Percentiles rank a stretch among this genome's conserved stretches.
Evolutionary conservation across 2,797 vertebrate species (phyloP).

Genomic region (Megalops cyprinoides): DNA sequence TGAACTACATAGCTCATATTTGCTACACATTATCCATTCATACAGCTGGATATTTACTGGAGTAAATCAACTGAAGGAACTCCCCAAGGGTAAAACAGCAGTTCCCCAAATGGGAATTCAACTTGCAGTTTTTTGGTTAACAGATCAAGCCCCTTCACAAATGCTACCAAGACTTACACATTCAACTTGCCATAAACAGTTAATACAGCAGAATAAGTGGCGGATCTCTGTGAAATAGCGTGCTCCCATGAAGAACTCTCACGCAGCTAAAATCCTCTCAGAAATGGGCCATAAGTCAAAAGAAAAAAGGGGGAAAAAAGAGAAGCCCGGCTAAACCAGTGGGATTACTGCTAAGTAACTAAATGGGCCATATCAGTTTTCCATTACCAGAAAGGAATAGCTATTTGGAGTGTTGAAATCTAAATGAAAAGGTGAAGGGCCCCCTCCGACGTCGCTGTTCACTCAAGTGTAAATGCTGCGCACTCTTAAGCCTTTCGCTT

Average conservation of each 20-base stretch:
- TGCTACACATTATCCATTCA: too few relatives aligned
- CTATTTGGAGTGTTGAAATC: conserved; percentile 63
- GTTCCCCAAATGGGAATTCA: background rate
- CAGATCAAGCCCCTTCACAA: background rate
- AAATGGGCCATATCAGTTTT: conserved; percentile 73
- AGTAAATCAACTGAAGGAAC: background rate
- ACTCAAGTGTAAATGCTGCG: conserved; percentile 57
- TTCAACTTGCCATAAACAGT: conserved; percentile 39
- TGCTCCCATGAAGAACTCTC: conserved; percentile 51
- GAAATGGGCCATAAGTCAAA: conserved; percentile 60
- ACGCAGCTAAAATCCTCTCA: conserved; percentile 63
- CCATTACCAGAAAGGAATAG: conserved; percentile 68
- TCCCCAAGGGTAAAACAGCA: background rate
- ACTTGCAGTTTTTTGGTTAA: background rate
- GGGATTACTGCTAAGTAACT: conserved; percentile 73
- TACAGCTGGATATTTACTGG: too few relatives aligned
- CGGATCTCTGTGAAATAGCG: conserved; percentile 44
- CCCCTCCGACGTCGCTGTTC: conserved; percentile 46
- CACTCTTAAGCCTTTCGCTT: conserved; percentile 28
- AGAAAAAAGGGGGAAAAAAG: conserved; percentile 39
- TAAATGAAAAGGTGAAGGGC: conserved; percentile 66
- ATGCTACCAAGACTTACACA: background rate
- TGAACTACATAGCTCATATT: too few relatives aligned
- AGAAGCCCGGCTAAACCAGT: conserved; percentile 55
- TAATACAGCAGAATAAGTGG: conserved; percentile 48